Evolutionary conservation across 2,113 vertebrate species (phyloP).

Genomic region (Syngnathus scovelli): DNA sequence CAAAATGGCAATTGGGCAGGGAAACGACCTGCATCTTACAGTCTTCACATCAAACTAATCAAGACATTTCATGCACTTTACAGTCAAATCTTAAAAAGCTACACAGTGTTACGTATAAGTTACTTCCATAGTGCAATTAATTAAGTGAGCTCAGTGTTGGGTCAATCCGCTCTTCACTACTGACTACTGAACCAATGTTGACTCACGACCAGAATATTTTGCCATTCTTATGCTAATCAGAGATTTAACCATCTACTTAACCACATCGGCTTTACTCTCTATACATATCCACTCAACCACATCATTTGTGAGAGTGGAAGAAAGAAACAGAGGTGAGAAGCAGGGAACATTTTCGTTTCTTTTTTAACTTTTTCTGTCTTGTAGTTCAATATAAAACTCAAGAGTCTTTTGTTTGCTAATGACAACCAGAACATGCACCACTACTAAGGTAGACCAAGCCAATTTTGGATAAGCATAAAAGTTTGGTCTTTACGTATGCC

Average conservation of each 20-base stretch:
- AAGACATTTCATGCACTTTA: not conserved
- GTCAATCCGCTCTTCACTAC: constrained; percentile 34
- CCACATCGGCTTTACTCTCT: constrained; percentile 49
- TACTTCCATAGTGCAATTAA: not conserved
- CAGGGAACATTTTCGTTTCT: not conserved
- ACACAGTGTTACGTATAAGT: not conserved
- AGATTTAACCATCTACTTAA: constrained; percentile 70
- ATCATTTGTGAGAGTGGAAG: constrained; percentile 12
- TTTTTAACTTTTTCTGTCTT: not conserved
- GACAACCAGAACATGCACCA: not conserved
- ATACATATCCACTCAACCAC: constrained; percentile 50
- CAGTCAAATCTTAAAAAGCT: not conserved
- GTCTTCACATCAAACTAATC: not conserved
- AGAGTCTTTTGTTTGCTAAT: not conserved
- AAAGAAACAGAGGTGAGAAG: constrained; percentile 2
- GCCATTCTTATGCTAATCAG: constrained; percentile 71
- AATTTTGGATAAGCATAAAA: too few relatives aligned
- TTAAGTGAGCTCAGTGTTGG: constrained; percentile 28
- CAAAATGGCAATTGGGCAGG: not conserved
- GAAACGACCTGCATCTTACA: too few relatives aligned
- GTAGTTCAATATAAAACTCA: not conserved
- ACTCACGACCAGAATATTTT: constrained; percentile 65
- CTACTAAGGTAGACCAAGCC: not conserved
- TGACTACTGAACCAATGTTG: constrained; percentile 69
- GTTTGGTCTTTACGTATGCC: not conserved